phyloP scores from a whole-genome alignment of 2,113 vertebrate genomes.

The Patagioenas fasciata region DNA sequence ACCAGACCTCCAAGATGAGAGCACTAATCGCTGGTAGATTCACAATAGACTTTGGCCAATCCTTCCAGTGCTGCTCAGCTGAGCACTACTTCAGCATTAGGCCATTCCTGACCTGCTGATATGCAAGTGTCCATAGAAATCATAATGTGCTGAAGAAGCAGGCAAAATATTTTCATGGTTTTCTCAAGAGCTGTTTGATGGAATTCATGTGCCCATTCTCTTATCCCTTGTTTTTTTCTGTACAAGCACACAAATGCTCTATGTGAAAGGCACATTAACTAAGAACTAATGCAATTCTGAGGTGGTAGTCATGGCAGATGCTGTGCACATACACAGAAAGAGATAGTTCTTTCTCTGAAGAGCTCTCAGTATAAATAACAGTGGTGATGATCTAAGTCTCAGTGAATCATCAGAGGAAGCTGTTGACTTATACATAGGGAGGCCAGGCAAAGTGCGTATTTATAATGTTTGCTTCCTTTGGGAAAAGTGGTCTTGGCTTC shows the following conservation, averaged over 20 bases:
- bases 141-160: neutral
- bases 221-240: neutral
- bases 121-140: neutral
- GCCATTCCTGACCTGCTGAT: neutral
- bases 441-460: neutral
- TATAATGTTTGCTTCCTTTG: conserved; percentile 19
- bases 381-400: conserved; percentile 5
- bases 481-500: neutral
- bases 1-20: neutral
- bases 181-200: neutral
- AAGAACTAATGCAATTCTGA: neutral
- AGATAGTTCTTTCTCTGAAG: conserved; percentile 15
- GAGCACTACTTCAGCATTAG: neutral
- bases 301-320: neutral
- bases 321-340: neutral
- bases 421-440: neutral
- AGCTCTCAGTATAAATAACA: conserved; percentile 9
- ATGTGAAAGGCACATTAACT: neutral
- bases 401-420: conserved; percentile 35
- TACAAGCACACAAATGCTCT: neutral
- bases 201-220: neutral
- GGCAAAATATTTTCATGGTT: neutral
- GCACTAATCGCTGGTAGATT: neutral
- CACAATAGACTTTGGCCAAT: neutral
- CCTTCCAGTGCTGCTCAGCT: neutral